Evolutionary conservation across 2,113 vertebrate genomes (phyloP).

Genomic region (Sorex araneus): DNA sequence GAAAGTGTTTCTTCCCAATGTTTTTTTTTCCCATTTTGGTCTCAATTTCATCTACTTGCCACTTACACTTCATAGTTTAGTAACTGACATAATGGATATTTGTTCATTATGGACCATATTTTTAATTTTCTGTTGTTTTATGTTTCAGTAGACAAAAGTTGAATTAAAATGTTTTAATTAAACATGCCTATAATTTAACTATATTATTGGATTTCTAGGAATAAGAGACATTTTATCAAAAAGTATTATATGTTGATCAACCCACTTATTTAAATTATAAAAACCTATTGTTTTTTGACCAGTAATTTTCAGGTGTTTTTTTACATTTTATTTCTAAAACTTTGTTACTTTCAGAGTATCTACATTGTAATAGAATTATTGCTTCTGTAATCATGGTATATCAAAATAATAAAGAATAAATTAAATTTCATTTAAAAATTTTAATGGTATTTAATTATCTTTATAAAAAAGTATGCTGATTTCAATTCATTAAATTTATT

Average conservation of each 20-base stretch:
- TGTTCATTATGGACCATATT: constrained; percentile 46
- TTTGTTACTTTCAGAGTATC: constrained; percentile 17
- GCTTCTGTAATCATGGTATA: not conserved
- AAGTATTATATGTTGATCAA: constrained; percentile 11
- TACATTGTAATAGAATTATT: constrained; percentile 52
- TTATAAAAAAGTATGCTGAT: constrained; percentile 51
- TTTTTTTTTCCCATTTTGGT: not conserved
- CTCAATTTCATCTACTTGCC: not conserved
- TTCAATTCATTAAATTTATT: constrained; percentile 53
- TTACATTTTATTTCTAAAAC: constrained; percentile 51
- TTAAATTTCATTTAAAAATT: constrained; percentile 63
- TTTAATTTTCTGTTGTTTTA: constrained; percentile 36
- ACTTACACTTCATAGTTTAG: constrained; percentile 5
- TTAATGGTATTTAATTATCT: constrained; percentile 58
- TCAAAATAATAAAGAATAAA: constrained; percentile 6
- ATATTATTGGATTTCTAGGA: constrained; percentile 31
- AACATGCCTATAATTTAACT: not conserved
- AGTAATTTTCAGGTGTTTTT: constrained; percentile 15
- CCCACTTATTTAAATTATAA: not conserved
- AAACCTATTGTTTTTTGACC: not conserved
- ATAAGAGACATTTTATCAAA: constrained; percentile 32
- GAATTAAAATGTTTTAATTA: constrained; percentile 34
- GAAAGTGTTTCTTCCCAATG: not conserved
- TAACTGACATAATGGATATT: constrained; percentile 3
- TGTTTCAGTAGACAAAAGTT: constrained; percentile 39